Evolutionary conservation across 1,140 invertebrate genomes (phyloP).

Genomic region (Reticulitermes speratus): DNA sequence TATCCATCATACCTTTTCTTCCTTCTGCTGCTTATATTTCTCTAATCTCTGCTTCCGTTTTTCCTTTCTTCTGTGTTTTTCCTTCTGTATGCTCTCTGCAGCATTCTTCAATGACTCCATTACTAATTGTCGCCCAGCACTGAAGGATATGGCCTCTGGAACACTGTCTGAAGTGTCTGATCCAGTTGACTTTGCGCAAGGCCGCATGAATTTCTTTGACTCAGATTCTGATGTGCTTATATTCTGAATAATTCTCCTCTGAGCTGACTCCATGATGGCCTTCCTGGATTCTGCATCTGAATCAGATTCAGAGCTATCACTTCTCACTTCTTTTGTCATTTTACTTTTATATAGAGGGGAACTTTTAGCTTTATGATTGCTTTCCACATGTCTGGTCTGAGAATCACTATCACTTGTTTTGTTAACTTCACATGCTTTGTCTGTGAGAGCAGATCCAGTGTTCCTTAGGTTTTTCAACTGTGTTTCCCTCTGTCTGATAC

Average conservation of each 20-base stretch:
- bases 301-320: conserved; percentile 18
- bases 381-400: background rate
- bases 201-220: background rate
- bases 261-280: conserved; percentile 12
- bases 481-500: background rate
- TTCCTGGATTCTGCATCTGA: conserved; percentile 29
- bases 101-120: conserved; percentile 18
- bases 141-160: conserved; percentile 24
- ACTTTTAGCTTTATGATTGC: background rate
- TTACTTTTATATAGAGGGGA: background rate
- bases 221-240: conserved; percentile 24
- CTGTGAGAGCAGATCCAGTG: background rate
- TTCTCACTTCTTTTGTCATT: background rate
- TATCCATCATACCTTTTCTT: conserved; percentile 28
- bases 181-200: background rate
- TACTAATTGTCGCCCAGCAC: background rate
- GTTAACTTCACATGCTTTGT: background rate
- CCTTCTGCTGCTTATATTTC: conserved; percentile 29
- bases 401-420: background rate
- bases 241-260: conserved; percentile 23
- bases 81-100: background rate
- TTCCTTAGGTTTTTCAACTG: background rate
- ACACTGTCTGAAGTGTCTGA: conserved; percentile 21
- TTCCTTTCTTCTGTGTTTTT: conserved; percentile 22
- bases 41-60: conserved; percentile 23